A percentile compares a stretch with the other conserved stretches of the same genome.
Evolutionary conservation across 2,888 invertebrate genomes (phyloP).

Genomic region (Cryptophagus acutangulus): DNA sequence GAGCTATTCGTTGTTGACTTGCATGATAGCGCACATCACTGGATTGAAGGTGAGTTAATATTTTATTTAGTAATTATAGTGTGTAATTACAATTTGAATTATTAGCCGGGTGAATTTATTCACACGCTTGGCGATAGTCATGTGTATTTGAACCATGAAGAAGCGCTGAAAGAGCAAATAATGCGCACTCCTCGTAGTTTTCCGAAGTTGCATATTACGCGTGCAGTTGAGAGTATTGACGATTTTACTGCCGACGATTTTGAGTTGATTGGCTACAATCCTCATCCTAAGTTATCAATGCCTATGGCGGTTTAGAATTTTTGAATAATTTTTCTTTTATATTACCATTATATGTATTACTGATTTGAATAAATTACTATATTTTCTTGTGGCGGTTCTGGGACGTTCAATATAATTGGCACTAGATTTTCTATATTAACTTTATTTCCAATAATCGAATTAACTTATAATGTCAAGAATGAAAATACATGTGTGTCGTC

Average conservation of each 20-base stretch:
- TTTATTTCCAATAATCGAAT: no score
- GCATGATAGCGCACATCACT: slow-evolving; percentile 96
- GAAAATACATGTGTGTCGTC: no score
- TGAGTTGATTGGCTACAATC: slow-evolving; percentile 75
- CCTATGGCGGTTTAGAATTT: slow-evolving; percentile 35
- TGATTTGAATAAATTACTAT: no score
- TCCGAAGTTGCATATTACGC: slow-evolving; percentile 73
- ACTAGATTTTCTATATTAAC: no score
- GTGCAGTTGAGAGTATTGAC: slow-evolving; percentile 71
- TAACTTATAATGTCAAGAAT: no score
- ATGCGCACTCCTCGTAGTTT: slow-evolving; percentile 74
- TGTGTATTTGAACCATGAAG: slow-evolving; percentile 86
- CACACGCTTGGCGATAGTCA: slow-evolving; percentile 95
- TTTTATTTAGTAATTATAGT: slow-evolving; percentile 1
- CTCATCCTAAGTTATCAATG: slow-evolving; percentile 72
- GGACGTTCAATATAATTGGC: no score
- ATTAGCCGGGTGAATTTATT: slow-evolving; percentile 86
- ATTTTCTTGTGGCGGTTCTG: no score
- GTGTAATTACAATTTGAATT: slow-evolving; percentile 19
- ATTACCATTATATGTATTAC: neutral
- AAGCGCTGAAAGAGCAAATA: slow-evolving; percentile 76
- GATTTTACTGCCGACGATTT: slow-evolving; percentile 87
- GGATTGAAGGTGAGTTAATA: slow-evolving; percentile 63
- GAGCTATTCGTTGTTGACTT: slow-evolving; percentile 88
- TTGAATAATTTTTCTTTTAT: slow-evolving; percentile 1